These are phyloP conservation scores for Callyntrura guangdongensis DNA, from an alignment of 2,888 invertebrate species.

Conservation along the genomic window DNA sequence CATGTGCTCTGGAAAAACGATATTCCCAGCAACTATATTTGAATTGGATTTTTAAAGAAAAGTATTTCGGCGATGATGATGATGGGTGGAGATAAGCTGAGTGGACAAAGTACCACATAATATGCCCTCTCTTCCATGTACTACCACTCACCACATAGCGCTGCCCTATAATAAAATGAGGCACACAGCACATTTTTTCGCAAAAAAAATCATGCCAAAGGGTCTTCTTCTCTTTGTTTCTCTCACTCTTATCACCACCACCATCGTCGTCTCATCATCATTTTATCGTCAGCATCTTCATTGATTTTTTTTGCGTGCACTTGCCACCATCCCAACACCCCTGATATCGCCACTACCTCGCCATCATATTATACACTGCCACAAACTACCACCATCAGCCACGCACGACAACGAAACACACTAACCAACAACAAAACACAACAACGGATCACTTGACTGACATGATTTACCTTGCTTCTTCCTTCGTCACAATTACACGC, in stretches of 20 bases:
- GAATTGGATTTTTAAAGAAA: too few relatives aligned
- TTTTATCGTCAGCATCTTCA: neutral
- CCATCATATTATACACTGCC: too few relatives aligned
- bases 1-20: too few relatives aligned
- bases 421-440: neutral
- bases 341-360: too few relatives aligned
- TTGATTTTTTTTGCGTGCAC: slow-evolving; percentile 1
- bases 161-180: neutral
- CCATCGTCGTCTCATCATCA: slow-evolving; percentile 6
- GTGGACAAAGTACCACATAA: neutral
- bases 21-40: too few relatives aligned
- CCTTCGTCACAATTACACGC: slow-evolving; percentile 42
- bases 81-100: neutral
- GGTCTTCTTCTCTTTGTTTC: slow-evolving; percentile 11
- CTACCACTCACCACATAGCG: neutral
- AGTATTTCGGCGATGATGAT: neutral
- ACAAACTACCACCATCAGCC: too few relatives aligned
- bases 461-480: slow-evolving; percentile 54
- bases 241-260: neutral
- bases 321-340: too few relatives aligned
- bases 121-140: neutral
- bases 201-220: slow-evolving; percentile 40
- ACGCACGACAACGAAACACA: neutral
- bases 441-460: slow-evolving; percentile 35
- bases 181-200: slow-evolving; percentile 34